Conservation (phyloP, 2,113 vertebrate genomes). For the Anseranas semipalmata region DNA sequence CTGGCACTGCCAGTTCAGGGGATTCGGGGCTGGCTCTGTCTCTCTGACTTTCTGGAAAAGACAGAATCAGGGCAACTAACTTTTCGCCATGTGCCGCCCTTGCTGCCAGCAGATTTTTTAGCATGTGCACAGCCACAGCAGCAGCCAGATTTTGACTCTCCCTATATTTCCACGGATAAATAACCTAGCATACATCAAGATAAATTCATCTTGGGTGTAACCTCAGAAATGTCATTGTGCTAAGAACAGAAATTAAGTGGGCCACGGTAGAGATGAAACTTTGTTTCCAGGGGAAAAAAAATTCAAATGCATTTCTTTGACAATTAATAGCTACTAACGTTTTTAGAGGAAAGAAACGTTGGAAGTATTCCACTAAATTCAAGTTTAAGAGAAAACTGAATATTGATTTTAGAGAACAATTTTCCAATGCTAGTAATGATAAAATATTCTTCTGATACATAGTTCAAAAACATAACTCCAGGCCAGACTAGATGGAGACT, state of each 20-base stretch:
- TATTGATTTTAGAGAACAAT: background rate
- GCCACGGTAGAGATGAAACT: background rate
- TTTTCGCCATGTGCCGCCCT: background rate
- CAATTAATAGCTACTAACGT: background rate
- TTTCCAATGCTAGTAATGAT: constrained; percentile 29
- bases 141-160: background rate
- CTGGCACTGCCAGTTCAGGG: fast-evolving
- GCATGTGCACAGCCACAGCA: background rate
- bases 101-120: constrained; percentile 50
- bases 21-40: fast-evolving
- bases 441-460: background rate
- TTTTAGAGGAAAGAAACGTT: background rate
- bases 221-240: background rate
- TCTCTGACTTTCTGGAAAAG: constrained; percentile 43
- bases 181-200: background rate
- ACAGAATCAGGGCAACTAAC: constrained; percentile 61
- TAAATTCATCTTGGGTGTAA: constrained; percentile 14
- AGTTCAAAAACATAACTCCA: constrained; percentile 8
- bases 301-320: background rate
- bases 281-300: background rate
- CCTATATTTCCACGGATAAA: background rate
- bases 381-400: background rate
- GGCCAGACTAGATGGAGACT: constrained; percentile 15
- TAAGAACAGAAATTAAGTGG: background rate
- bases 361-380: background rate